These are phyloP conservation scores for Hippopotamus amphibius DNA, from an alignment of 2,113 vertebrate genomes.

Conservation along the genomic window DNA sequence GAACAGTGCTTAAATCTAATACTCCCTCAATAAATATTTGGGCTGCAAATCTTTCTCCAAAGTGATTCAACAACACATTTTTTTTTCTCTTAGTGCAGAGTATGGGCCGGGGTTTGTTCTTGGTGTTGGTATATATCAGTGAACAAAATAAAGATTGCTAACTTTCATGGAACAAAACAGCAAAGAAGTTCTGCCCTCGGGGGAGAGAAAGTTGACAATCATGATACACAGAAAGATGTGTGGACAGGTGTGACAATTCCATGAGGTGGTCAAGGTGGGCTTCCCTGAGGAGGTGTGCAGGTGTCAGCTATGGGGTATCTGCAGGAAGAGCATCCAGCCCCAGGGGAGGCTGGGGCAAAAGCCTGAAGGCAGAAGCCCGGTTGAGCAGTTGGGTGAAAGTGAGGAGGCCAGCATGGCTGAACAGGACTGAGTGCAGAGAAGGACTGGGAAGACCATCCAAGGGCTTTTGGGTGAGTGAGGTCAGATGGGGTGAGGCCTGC, in stretches of 20 bases:
- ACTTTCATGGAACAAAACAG: background rate
- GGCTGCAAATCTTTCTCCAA: background rate
- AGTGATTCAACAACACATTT: background rate
- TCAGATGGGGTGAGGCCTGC: background rate
- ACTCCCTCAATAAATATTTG: background rate
- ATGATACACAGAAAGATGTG: rapidly evolving
- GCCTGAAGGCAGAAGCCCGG: background rate
- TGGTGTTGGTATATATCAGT: background rate
- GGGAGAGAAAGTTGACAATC: background rate
- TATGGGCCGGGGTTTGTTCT: background rate
- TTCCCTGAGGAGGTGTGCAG: background rate
- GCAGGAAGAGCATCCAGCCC: background rate
- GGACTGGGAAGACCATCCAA: background rate
- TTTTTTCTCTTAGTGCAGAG: background rate
- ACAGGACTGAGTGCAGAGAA: rapidly evolving
- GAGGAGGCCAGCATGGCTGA: background rate
- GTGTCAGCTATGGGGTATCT: background rate
- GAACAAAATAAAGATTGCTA: background rate
- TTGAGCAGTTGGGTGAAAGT: background rate
- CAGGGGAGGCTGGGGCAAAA: background rate
- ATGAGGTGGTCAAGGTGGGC: background rate
- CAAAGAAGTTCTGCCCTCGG: background rate
- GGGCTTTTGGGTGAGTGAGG: background rate
- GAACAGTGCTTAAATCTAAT: background rate
- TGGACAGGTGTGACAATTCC: background rate